Evolutionary conservation across 2,888 invertebrate species (phyloP).

Genomic region (Agelastica alni): DNA sequence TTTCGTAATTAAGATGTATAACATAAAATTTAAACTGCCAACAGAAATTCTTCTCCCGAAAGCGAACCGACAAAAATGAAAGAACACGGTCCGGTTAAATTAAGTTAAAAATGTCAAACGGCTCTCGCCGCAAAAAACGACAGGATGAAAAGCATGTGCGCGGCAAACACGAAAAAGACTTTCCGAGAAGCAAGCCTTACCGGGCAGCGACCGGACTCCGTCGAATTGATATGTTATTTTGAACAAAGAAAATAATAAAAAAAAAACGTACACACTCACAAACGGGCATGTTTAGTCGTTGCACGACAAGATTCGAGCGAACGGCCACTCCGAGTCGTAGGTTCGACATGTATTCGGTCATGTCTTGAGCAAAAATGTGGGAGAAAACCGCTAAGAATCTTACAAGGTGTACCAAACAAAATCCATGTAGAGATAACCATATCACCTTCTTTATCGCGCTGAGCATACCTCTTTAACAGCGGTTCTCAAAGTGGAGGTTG

Average conservation of each 20-base stretch:
- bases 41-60: constrained; percentile 4
- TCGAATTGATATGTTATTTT: constrained; percentile 55
- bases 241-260: constrained; percentile 43
- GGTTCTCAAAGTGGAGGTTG: no score
- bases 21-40: constrained; percentile 12
- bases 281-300: constrained; percentile 21
- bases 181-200: constrained; percentile 48
- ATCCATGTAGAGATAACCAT: no score
- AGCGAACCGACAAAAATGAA: constrained; percentile 5
- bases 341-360: constrained; percentile 21
- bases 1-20: constrained; percentile 16
- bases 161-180: constrained; percentile 50
- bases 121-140: constrained; percentile 38
- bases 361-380: constrained; percentile 21
- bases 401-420: constrained; percentile 3
- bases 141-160: constrained; percentile 34
- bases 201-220: constrained; percentile 38
- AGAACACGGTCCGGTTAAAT: constrained; percentile 45
- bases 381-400: constrained; percentile 15
- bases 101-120: constrained; percentile 55
- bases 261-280: no score
- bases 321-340: constrained; percentile 14
- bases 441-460: no score
- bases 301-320: constrained; percentile 13
- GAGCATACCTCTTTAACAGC: no score